These are phyloP conservation scores for Pseudorasbora parva DNA, from an alignment of 2,113 vertebrate species.

Conservation along the genomic window DNA sequence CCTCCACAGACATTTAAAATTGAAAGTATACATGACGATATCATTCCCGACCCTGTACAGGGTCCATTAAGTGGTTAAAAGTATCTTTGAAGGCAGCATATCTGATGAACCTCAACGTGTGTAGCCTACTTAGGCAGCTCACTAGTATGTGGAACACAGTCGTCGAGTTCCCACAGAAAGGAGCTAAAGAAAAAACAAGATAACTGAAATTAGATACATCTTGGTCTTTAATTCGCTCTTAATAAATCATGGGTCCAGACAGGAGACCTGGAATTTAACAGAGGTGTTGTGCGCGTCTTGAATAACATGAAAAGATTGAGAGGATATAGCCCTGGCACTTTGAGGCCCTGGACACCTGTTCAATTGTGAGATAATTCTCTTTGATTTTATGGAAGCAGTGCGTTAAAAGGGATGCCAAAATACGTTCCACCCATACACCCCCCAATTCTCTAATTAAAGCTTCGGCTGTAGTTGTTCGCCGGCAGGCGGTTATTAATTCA, in stretches of 20 bases:
- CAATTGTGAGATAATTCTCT: constrained; percentile 72
- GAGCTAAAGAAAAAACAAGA: not conserved
- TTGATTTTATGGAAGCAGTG: constrained; percentile 73
- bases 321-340: constrained; percentile 25
- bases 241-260: not conserved
- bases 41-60: no score
- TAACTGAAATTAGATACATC: not conserved
- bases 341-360: constrained; percentile 68
- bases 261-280: constrained; percentile 1
- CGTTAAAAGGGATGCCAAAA: constrained; percentile 65
- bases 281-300: constrained; percentile 6
- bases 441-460: constrained; percentile 74
- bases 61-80: no score
- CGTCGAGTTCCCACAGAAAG: not conserved
- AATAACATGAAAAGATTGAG: constrained; percentile 32
- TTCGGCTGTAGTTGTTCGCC: constrained; percentile 56
- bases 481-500: constrained; percentile 76
- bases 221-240: not conserved
- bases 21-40: no score
- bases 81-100: not conserved
- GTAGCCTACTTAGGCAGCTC: not conserved
- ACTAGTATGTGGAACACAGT: not conserved
- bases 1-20: no score
- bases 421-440: constrained; percentile 44
- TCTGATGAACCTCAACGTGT: not conserved